Evolutionary conservation across 2,888 invertebrate genomes (phyloP).

Genomic region (Papilio demoleus): DNA sequence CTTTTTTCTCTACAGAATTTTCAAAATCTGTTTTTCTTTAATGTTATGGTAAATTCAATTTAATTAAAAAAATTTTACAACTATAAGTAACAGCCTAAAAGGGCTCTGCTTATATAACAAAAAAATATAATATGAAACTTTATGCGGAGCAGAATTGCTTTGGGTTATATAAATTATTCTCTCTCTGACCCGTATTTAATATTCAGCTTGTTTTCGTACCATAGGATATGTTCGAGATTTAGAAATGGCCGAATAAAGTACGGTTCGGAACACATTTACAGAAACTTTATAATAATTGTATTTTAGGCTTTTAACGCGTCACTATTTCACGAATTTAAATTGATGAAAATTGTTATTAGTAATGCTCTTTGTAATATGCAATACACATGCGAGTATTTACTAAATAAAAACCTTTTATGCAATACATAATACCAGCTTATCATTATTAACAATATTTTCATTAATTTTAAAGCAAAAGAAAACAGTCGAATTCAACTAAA

Average conservation of each 20-base stretch:
- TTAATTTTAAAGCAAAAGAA: too few relatives aligned
- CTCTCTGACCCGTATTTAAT: constrained; percentile 31
- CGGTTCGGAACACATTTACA: constrained; percentile 13
- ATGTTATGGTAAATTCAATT: not conserved
- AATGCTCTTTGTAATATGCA: too few relatives aligned
- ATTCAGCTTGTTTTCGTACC: constrained; percentile 25
- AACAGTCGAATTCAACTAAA: too few relatives aligned
- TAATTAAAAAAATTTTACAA: not conserved
- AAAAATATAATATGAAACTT: constrained; percentile 22
- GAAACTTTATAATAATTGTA: constrained; percentile 20
- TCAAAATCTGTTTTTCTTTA: not conserved
- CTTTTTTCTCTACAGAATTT: too few relatives aligned
- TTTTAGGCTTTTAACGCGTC: constrained; percentile 5
- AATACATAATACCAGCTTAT: too few relatives aligned
- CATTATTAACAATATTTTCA: too few relatives aligned
- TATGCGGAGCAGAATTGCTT: constrained; percentile 23
- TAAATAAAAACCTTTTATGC: too few relatives aligned
- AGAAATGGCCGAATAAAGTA: constrained; percentile 18
- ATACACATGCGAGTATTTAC: too few relatives aligned
- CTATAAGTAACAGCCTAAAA: not conserved
- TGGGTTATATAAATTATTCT: constrained; percentile 29
- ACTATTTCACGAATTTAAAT: not conserved
- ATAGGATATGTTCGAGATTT: constrained; percentile 26
- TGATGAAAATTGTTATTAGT: too few relatives aligned
- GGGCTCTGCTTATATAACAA: not conserved